phyloP scores from a whole-genome alignment of 1,140 invertebrate species.

The Neodiprion lecontei region DNA sequence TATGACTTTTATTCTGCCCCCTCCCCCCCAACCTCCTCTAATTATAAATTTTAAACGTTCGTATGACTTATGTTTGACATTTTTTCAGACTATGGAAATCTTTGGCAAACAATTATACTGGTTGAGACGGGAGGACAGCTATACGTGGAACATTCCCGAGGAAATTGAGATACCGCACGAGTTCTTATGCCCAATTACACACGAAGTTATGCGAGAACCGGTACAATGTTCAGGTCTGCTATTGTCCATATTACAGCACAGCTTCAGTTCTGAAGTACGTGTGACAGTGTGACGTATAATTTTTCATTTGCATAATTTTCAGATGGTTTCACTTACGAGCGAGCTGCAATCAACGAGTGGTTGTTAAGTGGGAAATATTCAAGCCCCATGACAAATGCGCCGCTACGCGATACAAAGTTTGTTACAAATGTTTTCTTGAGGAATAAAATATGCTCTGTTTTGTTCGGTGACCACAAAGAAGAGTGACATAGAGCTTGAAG shows the following conservation, averaged over 20 bases:
- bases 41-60: conserved; percentile 35
- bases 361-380: conserved; percentile 74
- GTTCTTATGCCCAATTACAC: conserved; percentile 83
- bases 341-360: conserved; percentile 77
- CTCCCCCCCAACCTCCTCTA: conserved; percentile 16
- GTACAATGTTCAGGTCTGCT: conserved; percentile 72
- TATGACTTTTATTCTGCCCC: background rate
- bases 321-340: conserved; percentile 84
- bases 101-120: conserved; percentile 60
- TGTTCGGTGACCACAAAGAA: conserved; percentile 39
- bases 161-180: conserved; percentile 66
- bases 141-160: conserved; percentile 31
- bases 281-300: background rate
- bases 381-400: conserved; percentile 80
- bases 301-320: conserved; percentile 29
- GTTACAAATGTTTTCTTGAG: conserved; percentile 64
- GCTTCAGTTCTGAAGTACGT: background rate
- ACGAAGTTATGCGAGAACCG: conserved; percentile 80
- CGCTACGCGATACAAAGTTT: conserved; percentile 65
- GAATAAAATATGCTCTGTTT: conserved; percentile 46
- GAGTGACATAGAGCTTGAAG: too few relatives aligned
- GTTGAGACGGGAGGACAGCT: conserved; percentile 58
- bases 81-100: conserved; percentile 38
- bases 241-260: background rate
- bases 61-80: background rate